phyloP scores from a whole-genome alignment of 2,797 vertebrate species.

The Mormyrus proboscirostris region DNA sequence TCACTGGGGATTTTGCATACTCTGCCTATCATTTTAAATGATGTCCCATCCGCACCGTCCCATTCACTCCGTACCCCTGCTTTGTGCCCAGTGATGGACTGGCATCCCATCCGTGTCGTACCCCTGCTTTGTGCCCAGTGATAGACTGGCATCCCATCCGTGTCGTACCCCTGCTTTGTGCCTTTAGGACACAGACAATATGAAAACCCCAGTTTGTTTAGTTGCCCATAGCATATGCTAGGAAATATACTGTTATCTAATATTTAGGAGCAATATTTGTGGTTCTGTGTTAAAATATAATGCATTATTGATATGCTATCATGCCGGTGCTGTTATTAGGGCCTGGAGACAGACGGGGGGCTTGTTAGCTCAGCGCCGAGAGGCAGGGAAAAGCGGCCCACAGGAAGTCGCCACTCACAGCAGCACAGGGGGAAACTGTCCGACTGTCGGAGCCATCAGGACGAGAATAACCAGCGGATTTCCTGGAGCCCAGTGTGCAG shows the following conservation, averaged over 20 bases:
- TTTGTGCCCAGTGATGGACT: neutral
- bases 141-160: neutral
- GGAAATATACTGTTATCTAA: slow-evolving; percentile 49
- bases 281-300: slow-evolving; percentile 18
- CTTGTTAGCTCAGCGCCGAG: neutral
- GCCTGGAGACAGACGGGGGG: neutral
- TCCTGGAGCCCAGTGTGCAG: neutral
- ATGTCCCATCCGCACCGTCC: neutral
- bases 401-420: neutral
- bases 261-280: slow-evolving; percentile 55
- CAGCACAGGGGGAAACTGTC: neutral
- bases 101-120: neutral
- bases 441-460: neutral
- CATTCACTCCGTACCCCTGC: neutral
- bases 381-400: neutral
- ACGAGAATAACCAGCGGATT: neutral
- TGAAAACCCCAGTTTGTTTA: slow-evolving; percentile 6
- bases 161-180: too few species aligned
- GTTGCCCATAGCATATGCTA: slow-evolving; percentile 43
- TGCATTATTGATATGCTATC: slow-evolving; percentile 12
- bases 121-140: neutral
- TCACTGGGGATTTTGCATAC: neutral
- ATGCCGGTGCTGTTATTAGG: neutral
- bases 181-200: slow-evolving; percentile 9
- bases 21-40: neutral